Percentiles rank a stretch among this genome's conserved stretches.
These are phyloP conservation scores for Dryas iulia DNA, from an alignment of 1,140 invertebrate species.

Conservation along the genomic window DNA sequence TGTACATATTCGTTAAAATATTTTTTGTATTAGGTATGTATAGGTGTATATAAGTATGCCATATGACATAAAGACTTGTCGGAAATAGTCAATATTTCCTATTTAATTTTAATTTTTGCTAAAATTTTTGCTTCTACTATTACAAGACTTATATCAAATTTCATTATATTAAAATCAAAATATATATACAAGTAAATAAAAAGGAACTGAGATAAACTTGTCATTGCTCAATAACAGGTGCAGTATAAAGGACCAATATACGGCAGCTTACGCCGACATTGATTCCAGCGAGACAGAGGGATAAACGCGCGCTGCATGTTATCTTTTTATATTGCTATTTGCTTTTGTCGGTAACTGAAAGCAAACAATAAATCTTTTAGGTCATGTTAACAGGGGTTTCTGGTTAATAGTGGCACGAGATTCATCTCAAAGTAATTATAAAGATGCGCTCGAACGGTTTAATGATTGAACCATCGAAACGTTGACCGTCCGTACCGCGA, in stretches of 20 bases:
- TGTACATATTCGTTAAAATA: too few relatives aligned
- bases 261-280: slow-evolving; percentile 16
- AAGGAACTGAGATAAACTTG: slow-evolving; percentile 1
- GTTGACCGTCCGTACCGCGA: not conserved
- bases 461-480: slow-evolving; percentile 8
- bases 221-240: slow-evolving; percentile 9
- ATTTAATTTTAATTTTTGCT: too few relatives aligned
- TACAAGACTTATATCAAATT: too few relatives aligned
- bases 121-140: too few relatives aligned
- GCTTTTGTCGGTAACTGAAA: not conserved
- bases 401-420: not conserved
- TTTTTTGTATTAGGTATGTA: too few relatives aligned
- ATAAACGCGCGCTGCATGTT: slow-evolving; percentile 10
- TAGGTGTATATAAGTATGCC: too few relatives aligned
- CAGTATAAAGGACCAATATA: slow-evolving; percentile 8
- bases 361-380: not conserved
- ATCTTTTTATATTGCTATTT: slow-evolving; percentile 3
- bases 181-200: not conserved
- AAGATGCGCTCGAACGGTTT: slow-evolving; percentile 5
- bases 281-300: slow-evolving; percentile 12
- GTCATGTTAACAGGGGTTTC: not conserved
- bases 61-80: too few relatives aligned
- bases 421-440: slow-evolving; percentile 1
- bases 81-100: too few relatives aligned
- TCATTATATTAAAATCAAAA: not conserved